A percentile compares a stretch with the other conserved stretches of the same genome.
Evolutionary conservation across 2,888 invertebrate genomes (phyloP).

Genomic region (Cybosia mesomella): DNA sequence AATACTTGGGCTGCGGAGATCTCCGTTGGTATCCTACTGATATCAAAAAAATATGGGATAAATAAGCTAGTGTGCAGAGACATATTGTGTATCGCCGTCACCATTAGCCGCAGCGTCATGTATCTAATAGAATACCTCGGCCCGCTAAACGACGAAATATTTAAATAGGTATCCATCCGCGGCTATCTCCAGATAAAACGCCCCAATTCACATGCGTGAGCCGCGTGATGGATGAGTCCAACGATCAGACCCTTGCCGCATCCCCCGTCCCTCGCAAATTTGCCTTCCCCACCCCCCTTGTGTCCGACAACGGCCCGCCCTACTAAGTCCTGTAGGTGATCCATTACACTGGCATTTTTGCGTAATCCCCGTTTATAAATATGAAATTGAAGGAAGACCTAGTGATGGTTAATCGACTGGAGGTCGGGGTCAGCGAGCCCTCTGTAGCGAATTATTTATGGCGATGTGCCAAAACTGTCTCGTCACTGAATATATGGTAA

Average conservation of each 20-base stretch:
- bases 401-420: slow-evolving; percentile 86
- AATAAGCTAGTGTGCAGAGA: neutral
- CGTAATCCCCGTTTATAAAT: slow-evolving; percentile 87
- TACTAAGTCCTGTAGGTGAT: slow-evolving; percentile 85
- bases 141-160: slow-evolving; percentile 82
- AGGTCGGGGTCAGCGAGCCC: slow-evolving; percentile 82
- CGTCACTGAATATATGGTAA: slow-evolving; percentile 47
- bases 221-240: slow-evolving; percentile 85
- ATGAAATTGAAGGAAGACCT: slow-evolving; percentile 86
- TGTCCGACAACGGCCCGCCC: slow-evolving; percentile 66
- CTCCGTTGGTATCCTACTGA: neutral
- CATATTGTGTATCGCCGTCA: slow-evolving; percentile 40
- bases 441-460: slow-evolving; percentile 77
- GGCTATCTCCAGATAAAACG: slow-evolving; percentile 86
- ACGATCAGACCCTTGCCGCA: slow-evolving; percentile 84
- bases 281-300: slow-evolving; percentile 72
- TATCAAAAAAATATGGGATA: neutral
- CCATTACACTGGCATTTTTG: slow-evolving; percentile 86
- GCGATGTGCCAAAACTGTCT: slow-evolving; percentile 66
- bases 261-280: slow-evolving; percentile 78
- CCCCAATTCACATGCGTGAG: slow-evolving; percentile 87
- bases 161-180: slow-evolving; percentile 83
- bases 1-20: too few relatives aligned
- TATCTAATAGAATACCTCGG: slow-evolving; percentile 50
- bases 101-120: slow-evolving; percentile 65